Evolutionary conservation across 2,797 vertebrate genomes (phyloP), one percentile per base, ranked within the genome.

Genomic region (Microcaecilia unicolor): DNA sequence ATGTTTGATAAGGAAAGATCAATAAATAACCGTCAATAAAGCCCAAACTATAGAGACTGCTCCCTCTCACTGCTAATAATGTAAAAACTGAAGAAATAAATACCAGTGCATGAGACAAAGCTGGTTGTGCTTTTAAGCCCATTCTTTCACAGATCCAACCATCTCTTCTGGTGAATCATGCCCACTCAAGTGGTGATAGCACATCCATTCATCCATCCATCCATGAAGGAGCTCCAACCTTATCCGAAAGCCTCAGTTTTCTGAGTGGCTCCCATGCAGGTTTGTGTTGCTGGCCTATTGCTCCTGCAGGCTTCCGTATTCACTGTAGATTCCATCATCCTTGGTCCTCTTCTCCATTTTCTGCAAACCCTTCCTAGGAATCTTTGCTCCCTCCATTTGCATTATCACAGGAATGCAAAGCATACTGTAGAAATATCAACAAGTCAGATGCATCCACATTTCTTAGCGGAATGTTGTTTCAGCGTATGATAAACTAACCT

Each of bases 381-480:
- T 73, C 73, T 76, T n/a, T 84, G 78, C 81, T 82, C 78, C 78
- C 76, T 55, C 67, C 63, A 69, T 57, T 60, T 53, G 65, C 48
- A 56, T 64, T 10, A 15, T 49, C 70, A 68, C 60, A 80, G 81
- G 81, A 86, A 86, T 67, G 74, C 74, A 74, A 69, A 67, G 27
- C 37, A 37, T 34, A 70, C 61, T 25, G 51, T 60, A 31, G 55
- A 64, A 3, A 34, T 56, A 47, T 56, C 31, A 70, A 34, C 27
- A 58, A 23, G 28, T 85, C 83, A 99, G 58, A 99, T 76, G 6
- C 95, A 99, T 58, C 81, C 94, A 56, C 95, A 99, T 75, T 82
- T 91, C 66, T 90, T 89, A 9, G 95, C 95, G 58, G 95, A 99
- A 84, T 99, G 94, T 84, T 97, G 93, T 72, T 87, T 94, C 52